These are phyloP conservation scores for Dryoscopus gambensis DNA, from an alignment of 2,113 vertebrate species.

Conservation along the genomic window DNA sequence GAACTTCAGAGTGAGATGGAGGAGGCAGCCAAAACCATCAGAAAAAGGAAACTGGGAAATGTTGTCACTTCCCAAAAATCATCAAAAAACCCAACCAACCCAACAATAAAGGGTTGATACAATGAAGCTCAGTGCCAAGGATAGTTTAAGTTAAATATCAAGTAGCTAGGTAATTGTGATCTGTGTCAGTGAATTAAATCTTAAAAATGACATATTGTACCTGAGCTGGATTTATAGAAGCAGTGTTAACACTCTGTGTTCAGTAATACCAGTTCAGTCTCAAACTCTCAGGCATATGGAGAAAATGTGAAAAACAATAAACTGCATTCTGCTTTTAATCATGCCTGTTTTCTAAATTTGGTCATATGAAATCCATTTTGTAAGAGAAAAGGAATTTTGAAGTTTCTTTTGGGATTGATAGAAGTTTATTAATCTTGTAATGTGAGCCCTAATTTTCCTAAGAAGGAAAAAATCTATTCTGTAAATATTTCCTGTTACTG, in stretches of 20 bases:
- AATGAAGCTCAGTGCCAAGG: background rate
- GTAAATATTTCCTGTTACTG: background rate
- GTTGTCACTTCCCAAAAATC: background rate
- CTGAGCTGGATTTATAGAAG: background rate
- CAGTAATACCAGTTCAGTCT: background rate
- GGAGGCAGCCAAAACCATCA: background rate
- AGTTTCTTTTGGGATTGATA: conserved; percentile 52
- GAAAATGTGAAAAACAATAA: background rate
- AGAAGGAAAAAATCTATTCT: conserved; percentile 22
- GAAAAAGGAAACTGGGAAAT: background rate
- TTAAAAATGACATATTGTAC: background rate
- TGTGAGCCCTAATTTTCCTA: conserved; percentile 7
- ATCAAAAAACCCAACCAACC: background rate
- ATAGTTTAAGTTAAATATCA: background rate
- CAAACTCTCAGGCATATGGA: background rate
- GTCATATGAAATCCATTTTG: background rate
- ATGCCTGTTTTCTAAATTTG: conserved; percentile 6
- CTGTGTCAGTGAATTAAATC: background rate
- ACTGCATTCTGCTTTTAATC: conserved; percentile 38
- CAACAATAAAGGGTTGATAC: background rate
- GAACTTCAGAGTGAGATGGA: background rate
- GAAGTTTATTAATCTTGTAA: conserved; percentile 45
- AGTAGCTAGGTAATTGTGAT: background rate
- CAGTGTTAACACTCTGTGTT: background rate
- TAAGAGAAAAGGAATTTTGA: conserved; percentile 57